These are phyloP conservation scores for Pelagia noctiluca DNA, from an alignment of 30 jellyfish, hydroid and myxozoan species.

Conservation along the genomic window DNA sequence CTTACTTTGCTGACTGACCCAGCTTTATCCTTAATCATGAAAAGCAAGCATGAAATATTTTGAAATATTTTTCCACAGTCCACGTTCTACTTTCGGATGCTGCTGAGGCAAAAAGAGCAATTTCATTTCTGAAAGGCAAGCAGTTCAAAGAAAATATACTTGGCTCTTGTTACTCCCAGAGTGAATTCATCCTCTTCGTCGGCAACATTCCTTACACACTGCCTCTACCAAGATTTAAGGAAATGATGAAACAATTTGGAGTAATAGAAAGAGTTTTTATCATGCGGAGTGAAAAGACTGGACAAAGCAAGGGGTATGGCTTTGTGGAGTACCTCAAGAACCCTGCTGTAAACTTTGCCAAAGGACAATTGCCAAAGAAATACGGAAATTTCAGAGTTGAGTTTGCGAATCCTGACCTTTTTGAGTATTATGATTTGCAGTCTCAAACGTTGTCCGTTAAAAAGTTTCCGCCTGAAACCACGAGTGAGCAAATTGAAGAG, in stretches of 20 bases:
- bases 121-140: slow-evolving; percentile 40
- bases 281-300: slow-evolving; percentile 71
- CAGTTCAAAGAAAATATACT: slow-evolving; percentile 44
- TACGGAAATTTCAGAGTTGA: slow-evolving; percentile 59
- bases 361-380: slow-evolving; percentile 8
- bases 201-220: slow-evolving; percentile 78
- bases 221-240: slow-evolving; percentile 36
- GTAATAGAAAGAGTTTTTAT: slow-evolving; percentile 65
- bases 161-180: slow-evolving; percentile 58
- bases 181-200: slow-evolving; percentile 64
- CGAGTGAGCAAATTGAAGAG: slow-evolving; percentile 74
- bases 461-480: slow-evolving; percentile 74
- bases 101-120: slow-evolving; percentile 67
- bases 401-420: slow-evolving; percentile 59
- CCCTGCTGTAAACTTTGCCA: slow-evolving; percentile 57
- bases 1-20: no score
- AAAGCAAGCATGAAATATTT: no score
- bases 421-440: slow-evolving; percentile 77
- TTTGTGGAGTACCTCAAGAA: slow-evolving; percentile 74
- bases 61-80: slow-evolving; percentile 19
- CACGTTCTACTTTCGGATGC: slow-evolving; percentile 60
- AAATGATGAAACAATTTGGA: slow-evolving; percentile 68
- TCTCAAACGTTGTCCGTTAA: slow-evolving; percentile 74
- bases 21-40: no score
- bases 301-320: slow-evolving; percentile 89